Evolutionary conservation across 30 jellyfish, hydroid and myxozoan species (phyloP), one percentile per base, ranked within the genome.

Genomic region (Morbakka virulenta): DNA sequence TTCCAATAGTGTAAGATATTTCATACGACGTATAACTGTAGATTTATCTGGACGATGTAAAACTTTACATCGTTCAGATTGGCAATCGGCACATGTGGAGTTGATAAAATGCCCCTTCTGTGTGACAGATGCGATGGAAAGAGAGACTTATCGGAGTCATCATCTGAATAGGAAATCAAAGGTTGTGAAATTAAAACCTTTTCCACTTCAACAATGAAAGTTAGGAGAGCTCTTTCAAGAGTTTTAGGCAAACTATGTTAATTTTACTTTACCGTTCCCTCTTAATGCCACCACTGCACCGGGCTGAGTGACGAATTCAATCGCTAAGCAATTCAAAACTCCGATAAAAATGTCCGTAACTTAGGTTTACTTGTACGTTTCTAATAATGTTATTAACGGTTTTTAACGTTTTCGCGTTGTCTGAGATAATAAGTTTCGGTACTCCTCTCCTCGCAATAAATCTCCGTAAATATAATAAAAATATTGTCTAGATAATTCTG

Each of bases 231-330:
- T 2, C 32, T 77, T n/a, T 74, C 82, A 22, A 77, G 81, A 50
- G 53, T 31, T 51, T 79, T 79, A 23, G 52, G 35, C 67, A 79
- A 35, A 22, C 77, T 50, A 0, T 69, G 76, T 67, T 79, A 50
- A 2, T 49, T 31, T 49, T 32, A 25, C 52, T 52, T 79, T 1
- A 79, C 83, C 76, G 72, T 12, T 27, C 79, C 13, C 31, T 81
- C 94, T 23, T 28, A 81, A 27, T 48, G 67, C 17, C 94, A 86
- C 3, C 87, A 86, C 65, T 41, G 32, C 94, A 86, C 70, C 0
- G 88, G 86, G 62, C 81, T 31, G 13, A n/a, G 26, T 29, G 87
- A 35, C 11, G 57, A 6, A 61, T 65, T 82, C 47, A 71, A 82
- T 50, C 50, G 33, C 81, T 82, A 64, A 9, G 0, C 20, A 1